Evolutionary conservation across 2,797 vertebrate species (phyloP), one percentile per base, ranked within the genome.

Genomic region (Rhincodon typus): DNA sequence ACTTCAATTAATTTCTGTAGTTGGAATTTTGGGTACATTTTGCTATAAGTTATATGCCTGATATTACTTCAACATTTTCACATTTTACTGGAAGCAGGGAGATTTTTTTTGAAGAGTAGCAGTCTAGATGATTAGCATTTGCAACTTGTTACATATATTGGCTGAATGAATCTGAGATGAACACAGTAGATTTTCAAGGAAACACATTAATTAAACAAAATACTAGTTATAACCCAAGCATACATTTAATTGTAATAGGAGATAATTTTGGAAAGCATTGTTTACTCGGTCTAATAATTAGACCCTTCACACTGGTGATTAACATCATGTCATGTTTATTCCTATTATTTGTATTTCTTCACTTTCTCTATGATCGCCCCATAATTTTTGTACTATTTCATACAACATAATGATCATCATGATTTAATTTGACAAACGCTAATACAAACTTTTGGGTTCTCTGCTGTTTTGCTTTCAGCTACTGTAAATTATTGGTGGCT

Each of bases 401-500:
- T 70, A 94, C 30, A 10, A 74, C 15, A 57, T 77, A 34, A 95
- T 34, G 15, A 72, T 74, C 57, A 38, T 70, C 93, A 46, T 30
- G 13, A 10, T 94, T 72, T 94, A 72, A 72, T 70, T 46, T 95
- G 70, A 46, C 70, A 95, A 53, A 95, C 57, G 27, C 15, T 57
- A 53, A 74, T 95, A 34, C 21, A 67, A 93, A 38, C n/a, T 25
- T 93, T 69, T 53, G 46, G 25, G 21, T 72, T 69, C 25, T 30
- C 23, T 23, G 30, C 93, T 50, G 70, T n/a, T 84, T 95, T 77
- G 19, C 27, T 77, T 95, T 72, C 70, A 77, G 70, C 17, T 95
- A 19, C 69, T 34, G 15, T 46, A 95, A 77, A 95, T 95, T 34
- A 74, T 57, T 77, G 46, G 94, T 95, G 70, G 50, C 70, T 95